Evolutionary conservation across 2,113 vertebrate species (phyloP).

Genomic region (Chamaea fasciata): DNA sequence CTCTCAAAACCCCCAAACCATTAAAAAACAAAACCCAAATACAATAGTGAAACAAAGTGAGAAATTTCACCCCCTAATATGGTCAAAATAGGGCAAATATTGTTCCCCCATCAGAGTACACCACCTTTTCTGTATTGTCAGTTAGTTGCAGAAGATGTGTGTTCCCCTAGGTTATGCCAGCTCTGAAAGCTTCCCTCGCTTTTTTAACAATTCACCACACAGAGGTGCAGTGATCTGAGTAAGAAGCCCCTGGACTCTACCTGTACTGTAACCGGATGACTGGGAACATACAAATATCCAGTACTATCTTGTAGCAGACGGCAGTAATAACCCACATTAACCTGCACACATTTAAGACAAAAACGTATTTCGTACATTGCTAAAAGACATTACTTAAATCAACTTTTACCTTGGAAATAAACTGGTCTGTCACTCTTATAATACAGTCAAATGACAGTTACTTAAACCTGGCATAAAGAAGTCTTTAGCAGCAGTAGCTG

Average conservation of each 20-base stretch:
- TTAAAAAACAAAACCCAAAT: background rate
- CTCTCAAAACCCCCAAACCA: background rate
- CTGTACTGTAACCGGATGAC: background rate
- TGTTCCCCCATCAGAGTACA: background rate
- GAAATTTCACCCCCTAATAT: background rate
- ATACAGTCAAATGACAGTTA: background rate
- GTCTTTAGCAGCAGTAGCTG: background rate
- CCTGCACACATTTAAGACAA: rapidly evolving
- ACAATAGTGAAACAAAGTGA: background rate
- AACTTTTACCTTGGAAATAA: background rate
- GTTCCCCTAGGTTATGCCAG: background rate
- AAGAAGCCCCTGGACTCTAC: background rate
- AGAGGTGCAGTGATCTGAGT: background rate
- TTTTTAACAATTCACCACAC: background rate
- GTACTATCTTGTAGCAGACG: background rate
- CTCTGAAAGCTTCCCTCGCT: background rate
- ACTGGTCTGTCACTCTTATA: background rate
- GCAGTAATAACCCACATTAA: background rate
- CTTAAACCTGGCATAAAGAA: background rate
- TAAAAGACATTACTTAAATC: background rate
- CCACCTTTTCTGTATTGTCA: background rate
- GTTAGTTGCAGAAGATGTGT: background rate
- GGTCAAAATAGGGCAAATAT: background rate
- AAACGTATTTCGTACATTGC: background rate
- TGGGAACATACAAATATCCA: background rate